Conservation (phyloP, 2,888 invertebrate species). For the Lycophotia porphyrea region DNA sequence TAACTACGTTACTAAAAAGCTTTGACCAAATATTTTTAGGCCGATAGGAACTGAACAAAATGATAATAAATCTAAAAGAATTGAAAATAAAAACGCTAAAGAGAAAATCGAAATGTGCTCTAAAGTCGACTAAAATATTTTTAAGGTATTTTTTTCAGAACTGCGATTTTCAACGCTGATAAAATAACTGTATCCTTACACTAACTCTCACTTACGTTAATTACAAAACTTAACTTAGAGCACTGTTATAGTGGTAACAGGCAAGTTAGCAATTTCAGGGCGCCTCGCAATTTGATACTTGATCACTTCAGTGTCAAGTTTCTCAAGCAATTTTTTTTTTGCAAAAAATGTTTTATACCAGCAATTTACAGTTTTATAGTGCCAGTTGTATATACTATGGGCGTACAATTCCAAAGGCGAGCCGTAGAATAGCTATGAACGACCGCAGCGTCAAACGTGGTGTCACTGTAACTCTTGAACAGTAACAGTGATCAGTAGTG, state of each 20-base stretch:
- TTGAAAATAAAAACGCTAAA: conserved; percentile 71
- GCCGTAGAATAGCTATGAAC: neutral
- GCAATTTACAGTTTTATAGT: neutral
- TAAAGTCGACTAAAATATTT: conserved; percentile 70
- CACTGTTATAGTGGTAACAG: conserved; percentile 77
- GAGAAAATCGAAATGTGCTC: conserved; percentile 76
- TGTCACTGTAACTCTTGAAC: neutral
- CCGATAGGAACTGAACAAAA: conserved; percentile 87
- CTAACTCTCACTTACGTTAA: conserved; percentile 85
- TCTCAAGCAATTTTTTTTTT: neutral
- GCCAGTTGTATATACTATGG: neutral
- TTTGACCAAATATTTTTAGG: conserved; percentile 85
- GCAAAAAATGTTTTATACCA: neutral
- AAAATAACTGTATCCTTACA: conserved; percentile 75
- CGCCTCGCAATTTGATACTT: conserved; percentile 67
- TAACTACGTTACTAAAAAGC: conserved; percentile 82
- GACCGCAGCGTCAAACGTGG: neutral
- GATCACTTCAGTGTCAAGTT: conserved; percentile 16
- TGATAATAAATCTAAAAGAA: conserved; percentile 70
- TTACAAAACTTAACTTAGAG: conserved; percentile 82
- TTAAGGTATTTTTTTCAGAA: conserved; percentile 56
- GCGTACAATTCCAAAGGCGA: neutral
- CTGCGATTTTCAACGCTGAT: conserved; percentile 68
- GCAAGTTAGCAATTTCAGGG: conserved; percentile 71
- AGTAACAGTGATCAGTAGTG: neutral